phyloP scores from a whole-genome alignment of 2,888 invertebrate genomes.

The Thalpophila matura region DNA sequence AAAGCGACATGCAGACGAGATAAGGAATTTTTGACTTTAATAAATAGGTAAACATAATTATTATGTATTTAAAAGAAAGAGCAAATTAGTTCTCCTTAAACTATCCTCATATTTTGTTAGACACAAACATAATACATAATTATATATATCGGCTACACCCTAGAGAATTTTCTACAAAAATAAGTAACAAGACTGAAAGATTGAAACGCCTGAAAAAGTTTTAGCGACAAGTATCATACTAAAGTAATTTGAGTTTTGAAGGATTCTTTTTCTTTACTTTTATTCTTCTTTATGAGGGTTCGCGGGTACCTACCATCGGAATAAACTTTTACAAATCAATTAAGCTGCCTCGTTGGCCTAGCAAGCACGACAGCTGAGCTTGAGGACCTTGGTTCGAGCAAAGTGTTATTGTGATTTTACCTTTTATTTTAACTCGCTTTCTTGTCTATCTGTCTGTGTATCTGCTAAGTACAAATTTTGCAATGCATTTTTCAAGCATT shows the following conservation, averaged over 20 bases:
- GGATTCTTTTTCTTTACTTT: constrained; percentile 7
- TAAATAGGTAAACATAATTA: not conserved
- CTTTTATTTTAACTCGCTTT: no score
- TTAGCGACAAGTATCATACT: constrained; percentile 23
- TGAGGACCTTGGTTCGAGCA: no score
- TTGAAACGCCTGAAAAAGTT: constrained; percentile 3
- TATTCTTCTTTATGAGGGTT: constrained; percentile 3
- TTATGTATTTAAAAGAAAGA: not conserved
- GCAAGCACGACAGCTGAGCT: no score
- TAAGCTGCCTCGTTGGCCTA: no score
- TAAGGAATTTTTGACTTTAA: not conserved
- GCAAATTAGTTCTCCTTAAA: not conserved
- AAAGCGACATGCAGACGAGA: not conserved
- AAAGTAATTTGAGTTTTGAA: constrained; percentile 21
- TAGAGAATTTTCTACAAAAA: constrained; percentile 12
- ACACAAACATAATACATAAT: constrained; percentile 2
- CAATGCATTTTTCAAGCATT: no score
- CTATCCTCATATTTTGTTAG: not conserved
- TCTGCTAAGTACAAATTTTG: no score
- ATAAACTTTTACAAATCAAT: constrained; percentile 13
- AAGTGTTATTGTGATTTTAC: no score
- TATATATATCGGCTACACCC: no score
- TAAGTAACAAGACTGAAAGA: constrained; percentile 21
- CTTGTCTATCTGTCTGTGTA: no score
- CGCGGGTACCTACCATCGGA: not conserved